Evolutionary conservation across 2,797 vertebrate species (phyloP).

Genomic region (Vultur gryphus): DNA sequence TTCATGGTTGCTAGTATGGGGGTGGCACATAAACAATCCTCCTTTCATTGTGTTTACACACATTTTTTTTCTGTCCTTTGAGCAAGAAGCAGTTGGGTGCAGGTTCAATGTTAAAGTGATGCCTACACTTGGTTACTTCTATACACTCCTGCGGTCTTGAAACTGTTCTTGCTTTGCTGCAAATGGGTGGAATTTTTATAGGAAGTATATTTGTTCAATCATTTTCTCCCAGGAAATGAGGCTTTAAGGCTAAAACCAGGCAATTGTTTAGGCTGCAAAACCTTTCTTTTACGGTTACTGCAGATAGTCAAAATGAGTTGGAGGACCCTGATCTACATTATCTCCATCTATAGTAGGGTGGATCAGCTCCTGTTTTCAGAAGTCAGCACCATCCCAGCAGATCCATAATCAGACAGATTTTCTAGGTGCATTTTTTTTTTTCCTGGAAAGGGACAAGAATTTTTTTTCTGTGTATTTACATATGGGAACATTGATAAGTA

Average conservation of each 20-base stretch:
- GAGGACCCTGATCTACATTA: background rate
- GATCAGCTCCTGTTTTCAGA: background rate
- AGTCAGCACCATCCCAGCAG: background rate
- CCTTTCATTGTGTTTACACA: slow-evolving; percentile 3
- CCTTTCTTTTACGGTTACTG: background rate
- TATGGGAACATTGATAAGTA: background rate
- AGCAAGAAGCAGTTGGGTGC: background rate
- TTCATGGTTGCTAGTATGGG: slow-evolving; percentile 3
- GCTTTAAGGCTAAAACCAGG: background rate
- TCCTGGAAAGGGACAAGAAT: background rate
- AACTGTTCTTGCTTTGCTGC: background rate
- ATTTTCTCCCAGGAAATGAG: background rate
- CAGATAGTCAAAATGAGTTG: background rate
- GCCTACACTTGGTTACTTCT: background rate
- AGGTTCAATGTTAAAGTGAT: background rate
- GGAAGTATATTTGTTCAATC: background rate
- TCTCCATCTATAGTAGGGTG: background rate
- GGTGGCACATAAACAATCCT: slow-evolving; percentile 39
- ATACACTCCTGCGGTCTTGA: background rate
- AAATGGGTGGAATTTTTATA: background rate
- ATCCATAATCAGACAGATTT: background rate
- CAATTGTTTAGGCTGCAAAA: background rate
- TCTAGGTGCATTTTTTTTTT: background rate
- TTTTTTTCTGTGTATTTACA: background rate
- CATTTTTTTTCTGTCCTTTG: background rate